Conservation (phyloP, 2,888 invertebrate species). For the Axea sp. region DNA sequence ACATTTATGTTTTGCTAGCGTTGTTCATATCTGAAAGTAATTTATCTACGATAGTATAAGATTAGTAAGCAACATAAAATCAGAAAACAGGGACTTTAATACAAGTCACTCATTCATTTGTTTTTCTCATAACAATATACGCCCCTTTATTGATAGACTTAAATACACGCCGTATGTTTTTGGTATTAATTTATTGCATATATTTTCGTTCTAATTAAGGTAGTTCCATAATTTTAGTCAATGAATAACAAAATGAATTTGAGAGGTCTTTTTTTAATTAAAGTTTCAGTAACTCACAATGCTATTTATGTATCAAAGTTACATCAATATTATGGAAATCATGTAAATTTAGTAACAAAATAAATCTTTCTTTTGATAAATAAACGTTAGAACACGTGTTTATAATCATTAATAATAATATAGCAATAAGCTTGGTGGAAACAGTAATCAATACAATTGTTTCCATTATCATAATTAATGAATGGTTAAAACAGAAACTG, state of each 20-base stretch:
- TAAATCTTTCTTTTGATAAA: constrained; percentile 3
- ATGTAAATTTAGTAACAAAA: constrained; percentile 11
- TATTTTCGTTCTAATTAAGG: too few species aligned
- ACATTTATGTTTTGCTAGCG: too few species aligned
- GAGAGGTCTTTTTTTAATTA: too few species aligned
- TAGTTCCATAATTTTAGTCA: too few species aligned
- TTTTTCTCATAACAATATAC: constrained; percentile 3
- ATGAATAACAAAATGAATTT: too few species aligned
- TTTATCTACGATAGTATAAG: constrained; percentile 10
- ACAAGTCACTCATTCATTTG: constrained; percentile 6
- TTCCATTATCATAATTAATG: constrained; percentile 18
- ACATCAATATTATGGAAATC: background rate
- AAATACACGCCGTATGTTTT: background rate
- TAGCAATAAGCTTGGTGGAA: constrained; percentile 10
- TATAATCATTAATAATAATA: background rate
- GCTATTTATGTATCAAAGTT: background rate
- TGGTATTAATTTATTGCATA: background rate
- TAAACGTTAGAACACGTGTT: constrained; percentile 14
- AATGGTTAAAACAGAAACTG: background rate
- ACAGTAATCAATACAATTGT: constrained; percentile 1
- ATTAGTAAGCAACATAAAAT: constrained; percentile 12
- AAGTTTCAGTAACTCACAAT: constrained; percentile 4
- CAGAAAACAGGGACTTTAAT: background rate
- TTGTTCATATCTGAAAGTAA: background rate
- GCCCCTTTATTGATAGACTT: too few species aligned